These are phyloP conservation scores for Grammomys dolichurus DNA, from an alignment of 2,113 vertebrate genomes.

Conservation along the genomic window DNA sequence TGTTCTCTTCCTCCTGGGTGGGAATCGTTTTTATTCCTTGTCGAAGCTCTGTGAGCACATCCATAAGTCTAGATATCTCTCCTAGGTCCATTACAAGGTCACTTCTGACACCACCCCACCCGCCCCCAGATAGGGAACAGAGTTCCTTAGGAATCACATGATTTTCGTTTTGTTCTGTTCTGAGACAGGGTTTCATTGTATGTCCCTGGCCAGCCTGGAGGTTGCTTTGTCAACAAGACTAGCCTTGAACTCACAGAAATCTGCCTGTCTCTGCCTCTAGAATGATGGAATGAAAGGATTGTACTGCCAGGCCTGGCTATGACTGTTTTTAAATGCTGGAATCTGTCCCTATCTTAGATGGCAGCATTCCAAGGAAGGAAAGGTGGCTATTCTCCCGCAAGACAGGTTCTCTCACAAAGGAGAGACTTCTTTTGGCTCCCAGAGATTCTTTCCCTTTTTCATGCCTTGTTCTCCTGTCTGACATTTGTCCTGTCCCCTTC, in stretches of 20 bases:
- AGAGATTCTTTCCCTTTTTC: neutral
- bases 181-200: neutral
- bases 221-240: neutral
- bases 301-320: neutral
- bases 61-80: neutral
- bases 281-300: neutral
- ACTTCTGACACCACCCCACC: neutral
- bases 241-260: neutral
- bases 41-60: too few relatives aligned
- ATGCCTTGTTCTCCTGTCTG: neutral
- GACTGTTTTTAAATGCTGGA: neutral
- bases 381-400: neutral
- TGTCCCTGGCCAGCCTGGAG: neutral
- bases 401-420: neutral
- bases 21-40: neutral
- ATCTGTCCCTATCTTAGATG: neutral
- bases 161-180: neutral
- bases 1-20: neutral
- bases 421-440: neutral
- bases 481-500: neutral
- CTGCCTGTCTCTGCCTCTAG: neutral
- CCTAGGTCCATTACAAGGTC: rapidly evolving
- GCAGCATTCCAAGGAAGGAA: neutral
- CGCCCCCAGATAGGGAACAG: neutral
- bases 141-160: neutral